Percentiles rank a stretch among this genome's conserved stretches.
phyloP scores from a whole-genome alignment of 2,113 vertebrate genomes.

The Percopsis transmontana region DNA sequence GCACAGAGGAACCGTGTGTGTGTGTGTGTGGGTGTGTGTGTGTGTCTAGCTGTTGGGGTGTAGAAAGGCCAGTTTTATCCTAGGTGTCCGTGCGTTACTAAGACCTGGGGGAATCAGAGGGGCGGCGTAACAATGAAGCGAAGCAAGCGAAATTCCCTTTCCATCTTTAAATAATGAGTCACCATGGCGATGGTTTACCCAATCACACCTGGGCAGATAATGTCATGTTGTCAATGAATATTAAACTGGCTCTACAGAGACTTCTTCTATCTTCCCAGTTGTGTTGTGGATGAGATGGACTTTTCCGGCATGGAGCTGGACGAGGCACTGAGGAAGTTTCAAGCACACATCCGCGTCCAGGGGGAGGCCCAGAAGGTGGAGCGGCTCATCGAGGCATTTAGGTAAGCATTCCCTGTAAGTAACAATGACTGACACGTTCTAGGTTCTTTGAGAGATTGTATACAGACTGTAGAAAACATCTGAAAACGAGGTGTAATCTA shows the following conservation, averaged over 20 bases:
- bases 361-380: slow-evolving; percentile 98
- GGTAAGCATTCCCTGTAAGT: slow-evolving; percentile 72
- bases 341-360: slow-evolving; percentile 96
- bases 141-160: slow-evolving; percentile 16
- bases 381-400: slow-evolving; percentile 95
- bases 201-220: neutral
- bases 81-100: slow-evolving; percentile 41
- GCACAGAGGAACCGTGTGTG: slow-evolving; percentile 34
- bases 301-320: slow-evolving; percentile 97
- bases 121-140: slow-evolving; percentile 15
- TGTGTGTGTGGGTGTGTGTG: neutral
- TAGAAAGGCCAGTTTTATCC: slow-evolving; percentile 30
- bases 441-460: neutral
- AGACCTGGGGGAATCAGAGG: slow-evolving; percentile 34
- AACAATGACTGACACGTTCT: neutral
- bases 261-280: slow-evolving; percentile 76
- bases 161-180: slow-evolving; percentile 20
- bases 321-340: slow-evolving; percentile 96
- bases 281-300: slow-evolving; percentile 98
- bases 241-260: neutral
- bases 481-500: too few relatives aligned
- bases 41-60: slow-evolving; percentile 15
- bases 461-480: too few relatives aligned
- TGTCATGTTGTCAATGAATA: too few relatives aligned
- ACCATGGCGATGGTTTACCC: slow-evolving; percentile 5